Conservation (phyloP, 2,113 vertebrate genomes). For the Mustela nigripes region DNA sequence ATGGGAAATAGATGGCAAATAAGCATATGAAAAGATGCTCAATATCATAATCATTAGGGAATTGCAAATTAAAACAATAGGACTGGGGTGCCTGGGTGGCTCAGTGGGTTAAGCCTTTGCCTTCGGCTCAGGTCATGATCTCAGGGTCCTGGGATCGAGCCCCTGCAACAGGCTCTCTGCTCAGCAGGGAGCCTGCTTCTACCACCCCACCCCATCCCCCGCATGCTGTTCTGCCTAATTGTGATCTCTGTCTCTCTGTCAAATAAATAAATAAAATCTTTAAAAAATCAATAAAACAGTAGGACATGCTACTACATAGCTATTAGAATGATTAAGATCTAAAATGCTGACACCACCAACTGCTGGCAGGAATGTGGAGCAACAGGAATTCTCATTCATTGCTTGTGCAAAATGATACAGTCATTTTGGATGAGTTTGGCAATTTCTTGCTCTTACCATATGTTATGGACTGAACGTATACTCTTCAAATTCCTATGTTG, state of each 20-base stretch:
- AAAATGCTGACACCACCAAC: background rate
- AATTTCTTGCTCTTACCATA: background rate
- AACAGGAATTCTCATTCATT: background rate
- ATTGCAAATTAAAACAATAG: background rate
- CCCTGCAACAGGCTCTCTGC: too few relatives aligned
- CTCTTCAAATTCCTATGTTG: background rate
- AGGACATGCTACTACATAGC: background rate
- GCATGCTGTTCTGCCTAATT: too few relatives aligned
- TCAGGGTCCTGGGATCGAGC: too few relatives aligned
- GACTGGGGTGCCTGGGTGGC: too few relatives aligned
- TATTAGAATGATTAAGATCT: background rate
- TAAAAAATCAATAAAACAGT: too few relatives aligned
- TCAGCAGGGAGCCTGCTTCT: too few relatives aligned
- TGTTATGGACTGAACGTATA: background rate
- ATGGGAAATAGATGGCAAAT: background rate
- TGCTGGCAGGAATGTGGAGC: background rate
- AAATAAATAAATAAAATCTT: too few relatives aligned
- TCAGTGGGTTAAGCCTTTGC: too few relatives aligned
- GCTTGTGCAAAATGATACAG: background rate
- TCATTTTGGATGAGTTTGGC: background rate
- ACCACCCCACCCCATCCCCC: rapidly evolving
- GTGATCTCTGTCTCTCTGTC: too few relatives aligned
- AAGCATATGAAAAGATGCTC: background rate
- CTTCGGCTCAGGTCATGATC: too few relatives aligned
- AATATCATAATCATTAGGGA: background rate